Evolutionary conservation across 2,797 vertebrate genomes (phyloP), one percentile per base, ranked within the genome.

Genomic region (Pachyuromys duprasi): DNA sequence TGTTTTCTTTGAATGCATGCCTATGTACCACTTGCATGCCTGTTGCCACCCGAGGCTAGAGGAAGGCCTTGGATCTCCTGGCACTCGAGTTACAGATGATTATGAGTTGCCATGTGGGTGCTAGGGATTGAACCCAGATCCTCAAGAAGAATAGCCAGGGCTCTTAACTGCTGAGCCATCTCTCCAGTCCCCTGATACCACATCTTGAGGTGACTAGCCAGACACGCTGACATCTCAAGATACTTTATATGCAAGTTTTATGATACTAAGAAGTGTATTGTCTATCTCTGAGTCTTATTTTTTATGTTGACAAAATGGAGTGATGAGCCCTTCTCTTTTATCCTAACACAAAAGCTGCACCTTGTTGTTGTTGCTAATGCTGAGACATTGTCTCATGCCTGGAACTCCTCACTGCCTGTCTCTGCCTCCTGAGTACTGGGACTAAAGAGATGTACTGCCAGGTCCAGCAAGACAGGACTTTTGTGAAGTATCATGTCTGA

Each of bases 221-320:
- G 67, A 86, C 53, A 93, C 17, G 84, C 26, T 63, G 57, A 39
- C 69, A 39, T 95, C 90, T 96, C 76, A 87, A 95, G 55, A 79
- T 62, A 55, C 53, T 96, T 95, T 70, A 69, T 53, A 82, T 9
- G 86, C 14, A 90, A 89, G 45, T 39, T 87, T 7, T 91, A 12
- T 96, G 5, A 91, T 28, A 81, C 9, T 96, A 75, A 65, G 91
- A 96, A 91, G 86, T 81, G 49, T 28, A 93, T 8, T 93, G 17
- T 86, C 45, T 78, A 72, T 80, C 82, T 95, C 93, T 95, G 75
- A 94, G 24, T 49, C 31, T 86, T 72, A 94, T 84, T 91, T 89
- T 79, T 95, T 92, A 95, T 65, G 83, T 60, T 91, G 49, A 70
- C 89, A 92, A 90, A 93, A 90, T 76, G n/a, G 31, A 36, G 62